phyloP scores from a whole-genome alignment of 2,113 vertebrate genomes.

The Coryphaenoides rupestris region DNA sequence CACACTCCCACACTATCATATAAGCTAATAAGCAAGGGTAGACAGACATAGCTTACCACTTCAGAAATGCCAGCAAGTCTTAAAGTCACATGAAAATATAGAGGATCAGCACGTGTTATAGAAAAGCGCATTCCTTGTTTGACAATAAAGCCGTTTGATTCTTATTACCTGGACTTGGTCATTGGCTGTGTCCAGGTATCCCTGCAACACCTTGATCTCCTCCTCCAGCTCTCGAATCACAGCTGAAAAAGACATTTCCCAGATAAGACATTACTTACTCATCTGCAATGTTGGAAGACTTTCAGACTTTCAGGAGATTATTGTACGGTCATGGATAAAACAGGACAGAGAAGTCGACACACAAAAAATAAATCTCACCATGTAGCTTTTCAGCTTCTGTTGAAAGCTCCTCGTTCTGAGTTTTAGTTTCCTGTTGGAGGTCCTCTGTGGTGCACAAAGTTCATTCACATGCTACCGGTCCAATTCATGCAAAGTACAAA shows the following conservation, averaged over 20 bases:
- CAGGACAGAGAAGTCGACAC: background rate
- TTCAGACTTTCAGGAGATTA: no score
- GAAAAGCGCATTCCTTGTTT: background rate
- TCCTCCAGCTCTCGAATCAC: slow-evolving; percentile 64
- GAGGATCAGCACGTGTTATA: background rate
- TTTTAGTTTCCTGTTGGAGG: slow-evolving; percentile 64
- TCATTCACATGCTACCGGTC: background rate
- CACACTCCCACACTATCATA: no score
- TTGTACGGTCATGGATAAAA: background rate
- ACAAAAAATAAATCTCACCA: slow-evolving; percentile 55
- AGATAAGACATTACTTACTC: background rate
- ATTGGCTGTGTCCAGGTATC: slow-evolving; percentile 72
- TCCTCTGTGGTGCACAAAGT: slow-evolving; percentile 55
- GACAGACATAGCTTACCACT: no score
- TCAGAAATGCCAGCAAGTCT: no score
- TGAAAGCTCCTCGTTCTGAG: slow-evolving; percentile 63
- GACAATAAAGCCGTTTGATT: no score
- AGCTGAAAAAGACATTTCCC: slow-evolving; percentile 43
- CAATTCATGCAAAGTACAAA: background rate
- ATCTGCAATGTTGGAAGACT: no score
- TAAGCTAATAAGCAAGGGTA: no score
- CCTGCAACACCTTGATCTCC: slow-evolving; percentile 64
- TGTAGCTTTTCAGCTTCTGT: slow-evolving; percentile 64
- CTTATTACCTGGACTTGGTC: slow-evolving; percentile 73
- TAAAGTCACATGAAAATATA: background rate